These are phyloP conservation scores for Clarias fuscus DNA, from an alignment of 2,797 vertebrate genomes.

Conservation along the genomic window DNA sequence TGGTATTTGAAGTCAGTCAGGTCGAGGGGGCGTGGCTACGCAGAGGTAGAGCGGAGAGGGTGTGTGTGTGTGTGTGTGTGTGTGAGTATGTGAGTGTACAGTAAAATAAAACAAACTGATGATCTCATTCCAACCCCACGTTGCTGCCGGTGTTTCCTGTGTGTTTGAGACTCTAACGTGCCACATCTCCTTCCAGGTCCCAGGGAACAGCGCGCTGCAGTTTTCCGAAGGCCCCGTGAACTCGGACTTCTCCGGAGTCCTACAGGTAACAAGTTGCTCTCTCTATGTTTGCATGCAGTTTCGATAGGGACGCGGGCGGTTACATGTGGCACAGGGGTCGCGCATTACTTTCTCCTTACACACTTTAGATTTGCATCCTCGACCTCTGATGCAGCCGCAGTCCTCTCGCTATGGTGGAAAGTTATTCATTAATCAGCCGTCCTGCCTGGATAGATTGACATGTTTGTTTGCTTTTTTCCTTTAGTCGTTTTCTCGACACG, in stretches of 20 bases:
- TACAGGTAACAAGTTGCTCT: conserved; percentile 78
- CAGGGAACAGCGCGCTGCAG: conserved; percentile 84
- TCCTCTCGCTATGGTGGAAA: conserved; percentile 4
- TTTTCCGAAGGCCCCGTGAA: conserved; percentile 87
- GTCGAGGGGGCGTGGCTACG: too few relatives aligned
- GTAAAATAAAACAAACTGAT: background rate
- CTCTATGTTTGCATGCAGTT: conserved; percentile 20
- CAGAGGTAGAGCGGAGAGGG: too few relatives aligned
- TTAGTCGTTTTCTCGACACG: background rate
- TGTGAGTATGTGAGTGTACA: too few relatives aligned
- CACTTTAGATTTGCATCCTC: background rate
- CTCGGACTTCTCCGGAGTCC: conserved; percentile 87
- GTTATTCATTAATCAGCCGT: background rate
- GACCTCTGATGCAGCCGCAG: background rate
- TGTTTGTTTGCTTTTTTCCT: background rate
- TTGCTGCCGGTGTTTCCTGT: background rate
- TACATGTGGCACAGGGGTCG: background rate
- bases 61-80: background rate
- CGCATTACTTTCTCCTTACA: background rate
- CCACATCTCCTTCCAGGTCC: conserved; percentile 74
- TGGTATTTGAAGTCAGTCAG: too few relatives aligned
- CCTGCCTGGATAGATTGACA: background rate
- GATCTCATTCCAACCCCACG: too few relatives aligned
- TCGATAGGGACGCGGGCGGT: background rate
- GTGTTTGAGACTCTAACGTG: conserved; percentile 22